A percentile compares a stretch with the other conserved stretches of the same genome.
These are phyloP conservation scores for Pampusana beccarii DNA, from an alignment of 2,113 vertebrate species.

Conservation along the genomic window DNA sequence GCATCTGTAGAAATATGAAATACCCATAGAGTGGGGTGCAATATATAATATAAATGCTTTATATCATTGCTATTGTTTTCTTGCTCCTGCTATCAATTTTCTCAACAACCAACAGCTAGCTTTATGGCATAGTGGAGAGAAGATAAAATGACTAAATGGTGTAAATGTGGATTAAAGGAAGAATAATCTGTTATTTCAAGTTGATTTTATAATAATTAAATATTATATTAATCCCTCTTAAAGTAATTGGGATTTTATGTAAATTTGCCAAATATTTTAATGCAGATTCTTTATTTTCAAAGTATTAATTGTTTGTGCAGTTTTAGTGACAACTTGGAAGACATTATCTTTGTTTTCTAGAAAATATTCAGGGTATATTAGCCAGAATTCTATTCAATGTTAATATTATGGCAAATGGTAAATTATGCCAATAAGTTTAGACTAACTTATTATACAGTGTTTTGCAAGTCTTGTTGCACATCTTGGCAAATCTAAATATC, in stretches of 20 bases:
- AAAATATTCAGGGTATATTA: neutral
- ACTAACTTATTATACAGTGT: neutral
- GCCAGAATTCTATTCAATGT: neutral
- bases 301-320: neutral
- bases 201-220: constrained; percentile 17
- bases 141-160: neutral
- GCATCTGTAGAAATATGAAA: neutral
- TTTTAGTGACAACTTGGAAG: neutral
- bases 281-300: neutral
- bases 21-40: neutral
- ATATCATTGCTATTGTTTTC: neutral
- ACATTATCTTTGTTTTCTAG: neutral
- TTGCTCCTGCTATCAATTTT: neutral
- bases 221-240: constrained; percentile 1
- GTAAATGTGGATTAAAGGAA: constrained; percentile 1
- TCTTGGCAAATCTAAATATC: neutral
- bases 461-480: neutral
- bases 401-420: neutral
- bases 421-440: neutral
- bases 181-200: constrained; percentile 7
- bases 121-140: neutral
- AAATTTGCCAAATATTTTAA: neutral
- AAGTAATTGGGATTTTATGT: constrained; percentile 39
- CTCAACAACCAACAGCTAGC: neutral
- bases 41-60: neutral